phyloP scores from a whole-genome alignment of 2,797 vertebrate genomes.

The Galago senegalensis region DNA sequence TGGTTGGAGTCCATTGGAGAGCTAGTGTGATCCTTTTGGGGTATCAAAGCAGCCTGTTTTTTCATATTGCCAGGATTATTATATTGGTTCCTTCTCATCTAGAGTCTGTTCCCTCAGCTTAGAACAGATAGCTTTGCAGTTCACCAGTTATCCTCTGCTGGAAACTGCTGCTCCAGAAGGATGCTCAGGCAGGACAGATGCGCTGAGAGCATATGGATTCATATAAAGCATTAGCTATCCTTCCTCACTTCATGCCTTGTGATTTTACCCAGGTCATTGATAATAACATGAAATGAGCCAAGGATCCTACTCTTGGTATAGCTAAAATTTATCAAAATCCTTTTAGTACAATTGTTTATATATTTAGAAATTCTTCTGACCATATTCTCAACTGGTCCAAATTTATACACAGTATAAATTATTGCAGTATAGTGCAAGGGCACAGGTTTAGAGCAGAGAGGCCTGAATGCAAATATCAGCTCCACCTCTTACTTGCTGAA shows the following conservation, averaged over 20 bases:
- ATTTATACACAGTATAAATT: background rate
- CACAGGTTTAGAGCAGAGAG: background rate
- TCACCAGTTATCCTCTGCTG: background rate
- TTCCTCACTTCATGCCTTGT: background rate
- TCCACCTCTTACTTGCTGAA: background rate
- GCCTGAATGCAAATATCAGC: background rate
- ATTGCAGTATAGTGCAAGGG: background rate
- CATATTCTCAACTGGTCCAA: background rate
- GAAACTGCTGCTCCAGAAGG: background rate
- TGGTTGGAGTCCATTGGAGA: background rate
- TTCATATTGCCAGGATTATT: background rate
- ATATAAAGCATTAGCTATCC: background rate
- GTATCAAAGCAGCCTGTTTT: background rate
- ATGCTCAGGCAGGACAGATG: background rate
- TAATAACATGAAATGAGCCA: background rate
- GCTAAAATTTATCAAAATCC: conserved; percentile 26
- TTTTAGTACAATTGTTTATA: background rate
- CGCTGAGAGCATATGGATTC: background rate
- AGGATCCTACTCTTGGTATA: background rate
- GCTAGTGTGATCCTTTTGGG: background rate
- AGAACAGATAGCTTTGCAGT: background rate
- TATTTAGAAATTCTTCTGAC: background rate
- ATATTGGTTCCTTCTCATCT: background rate
- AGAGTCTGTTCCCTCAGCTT: background rate
- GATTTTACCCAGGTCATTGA: background rate